A percentile compares a stretch with the other conserved stretches of the same genome.
phyloP scores from a whole-genome alignment of 2,888 invertebrate genomes.

The Geophilus truncorum region DNA sequence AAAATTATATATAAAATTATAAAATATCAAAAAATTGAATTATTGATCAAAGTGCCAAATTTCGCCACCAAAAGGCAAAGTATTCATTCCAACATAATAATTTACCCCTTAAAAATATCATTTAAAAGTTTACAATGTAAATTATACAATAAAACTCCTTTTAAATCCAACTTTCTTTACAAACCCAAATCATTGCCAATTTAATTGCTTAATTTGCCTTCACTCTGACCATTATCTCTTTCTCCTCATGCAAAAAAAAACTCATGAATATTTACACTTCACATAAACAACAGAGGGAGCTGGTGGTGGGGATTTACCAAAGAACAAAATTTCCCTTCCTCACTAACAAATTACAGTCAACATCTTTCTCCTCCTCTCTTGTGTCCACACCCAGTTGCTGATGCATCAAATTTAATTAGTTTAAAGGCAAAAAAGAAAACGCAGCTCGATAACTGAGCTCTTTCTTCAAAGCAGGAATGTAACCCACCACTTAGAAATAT shows the following conservation, averaged over 20 bases:
- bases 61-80: too few species aligned
- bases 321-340: not conserved
- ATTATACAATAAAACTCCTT: not conserved
- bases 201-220: not conserved
- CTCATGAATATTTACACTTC: not conserved
- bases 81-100: too few species aligned
- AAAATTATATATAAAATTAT: too few species aligned
- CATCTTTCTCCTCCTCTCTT: slow-evolving; percentile 3
- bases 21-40: too few species aligned
- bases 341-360: not conserved
- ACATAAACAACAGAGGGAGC: not conserved
- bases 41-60: too few species aligned
- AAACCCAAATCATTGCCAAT: not conserved
- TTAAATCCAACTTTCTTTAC: not conserved
- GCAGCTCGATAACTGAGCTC: not conserved
- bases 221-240: not conserved
- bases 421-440: not conserved
- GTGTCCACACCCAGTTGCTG: slow-evolving; percentile 13
- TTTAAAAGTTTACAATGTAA: too few species aligned
- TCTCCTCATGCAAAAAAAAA: not conserved
- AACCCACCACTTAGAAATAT: too few species aligned
- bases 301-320: not conserved
- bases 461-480: too few species aligned
- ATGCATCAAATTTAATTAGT: slow-evolving; percentile 10
- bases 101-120: too few species aligned